Evolutionary conservation across 2,113 vertebrate species (phyloP), one percentile per base, ranked within the genome.

Genomic region (Cricetomys ansorgei): DNA sequence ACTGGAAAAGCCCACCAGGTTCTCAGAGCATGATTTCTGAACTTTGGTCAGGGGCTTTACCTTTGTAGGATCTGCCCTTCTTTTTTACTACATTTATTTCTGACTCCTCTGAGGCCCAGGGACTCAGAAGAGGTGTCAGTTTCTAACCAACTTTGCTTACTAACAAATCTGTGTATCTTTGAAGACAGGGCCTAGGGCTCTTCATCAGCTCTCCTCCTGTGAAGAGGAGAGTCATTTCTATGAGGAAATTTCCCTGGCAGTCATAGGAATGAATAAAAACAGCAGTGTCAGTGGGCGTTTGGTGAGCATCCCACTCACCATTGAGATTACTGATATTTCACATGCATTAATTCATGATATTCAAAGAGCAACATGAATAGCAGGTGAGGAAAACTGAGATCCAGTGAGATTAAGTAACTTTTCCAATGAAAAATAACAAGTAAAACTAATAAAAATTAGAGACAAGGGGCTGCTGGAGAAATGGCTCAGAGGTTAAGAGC

Each of bases 241-340:
- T 10, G 17, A 91, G 87, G 34, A 69, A 77, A 45, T 93, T 95
- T 64, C 81, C 21, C 64, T 81, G 89, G 70, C 84, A 25, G 94
- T 67, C 65, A 45, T 21, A 86, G 50, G 59, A 96, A 72, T n/a
- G 9, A 48, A 45, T 27, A 55, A n/a, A 37, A 65, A 80, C 8
- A 79, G 62, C 37, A 65, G 45, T 8, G 50, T 37, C 77, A 29
- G 53, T 13, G 57, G 45, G 21, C 48, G 43, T 64, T 48, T 89
- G 15, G 25, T n/a, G 59, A 89, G 43, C 7, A 4, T 40, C 23
- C 73, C 25, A 29, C 64, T 92, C n/a, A 48, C 75, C 59, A 80
- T 59, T 50, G 27, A 48, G 21, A 50, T 88, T 5, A 50, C 72
- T 37, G 34, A 94, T 45, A 55, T 37, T 65, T 89, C 59, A 27